Evolutionary conservation across 2,113 vertebrate genomes (phyloP).

Genomic region (Bettongia penicillata): DNA sequence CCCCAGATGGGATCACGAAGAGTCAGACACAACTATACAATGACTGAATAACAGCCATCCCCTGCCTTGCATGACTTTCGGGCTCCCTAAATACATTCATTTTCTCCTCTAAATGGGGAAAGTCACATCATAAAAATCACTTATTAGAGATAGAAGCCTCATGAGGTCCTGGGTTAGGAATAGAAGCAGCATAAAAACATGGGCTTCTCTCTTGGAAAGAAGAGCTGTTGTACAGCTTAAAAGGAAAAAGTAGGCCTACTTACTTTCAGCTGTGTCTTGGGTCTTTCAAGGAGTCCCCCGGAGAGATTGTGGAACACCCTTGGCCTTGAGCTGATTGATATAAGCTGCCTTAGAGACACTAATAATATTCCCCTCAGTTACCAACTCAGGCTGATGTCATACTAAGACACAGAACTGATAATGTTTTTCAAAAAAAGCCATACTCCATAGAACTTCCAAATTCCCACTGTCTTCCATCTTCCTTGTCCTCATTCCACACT

Average conservation of each 20-base stretch:
- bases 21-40: too few species aligned
- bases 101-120: neutral
- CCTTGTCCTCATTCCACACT: neutral
- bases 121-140: neutral
- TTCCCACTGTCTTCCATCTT: neutral
- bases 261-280: neutral
- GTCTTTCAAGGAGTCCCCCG: neutral
- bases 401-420: neutral
- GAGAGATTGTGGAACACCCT: too few species aligned
- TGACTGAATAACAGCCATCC: conserved; percentile 18
- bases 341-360: neutral
- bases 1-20: too few species aligned
- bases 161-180: neutral
- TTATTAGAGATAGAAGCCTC: neutral
- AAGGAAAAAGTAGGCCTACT: neutral
- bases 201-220: neutral
- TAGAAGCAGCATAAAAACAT: conserved; percentile 14
- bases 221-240: neutral
- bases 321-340: neutral
- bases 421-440: neutral
- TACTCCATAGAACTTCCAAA: neutral
- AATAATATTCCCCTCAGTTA: neutral
- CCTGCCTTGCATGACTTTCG: neutral
- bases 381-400: neutral
- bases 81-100: conserved; percentile 44